Evolutionary conservation across 2,113 vertebrate genomes (phyloP).

Genomic region (Saimiri boliviensis): DNA sequence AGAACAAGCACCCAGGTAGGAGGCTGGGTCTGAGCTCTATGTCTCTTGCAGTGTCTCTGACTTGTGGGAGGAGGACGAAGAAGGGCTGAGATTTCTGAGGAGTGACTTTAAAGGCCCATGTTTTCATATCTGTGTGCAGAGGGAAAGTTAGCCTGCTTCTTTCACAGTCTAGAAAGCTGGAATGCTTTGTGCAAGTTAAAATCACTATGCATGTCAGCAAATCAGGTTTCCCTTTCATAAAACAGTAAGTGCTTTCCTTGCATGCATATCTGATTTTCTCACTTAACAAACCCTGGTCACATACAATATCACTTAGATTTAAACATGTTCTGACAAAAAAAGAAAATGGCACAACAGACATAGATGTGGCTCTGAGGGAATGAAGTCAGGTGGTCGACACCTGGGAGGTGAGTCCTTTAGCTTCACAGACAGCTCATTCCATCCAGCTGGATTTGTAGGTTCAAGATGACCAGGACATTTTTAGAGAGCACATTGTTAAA

Average conservation of each 20-base stretch:
- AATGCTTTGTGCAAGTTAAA: background rate
- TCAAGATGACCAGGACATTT: background rate
- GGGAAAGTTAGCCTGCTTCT: background rate
- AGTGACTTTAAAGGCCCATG: fast-evolving
- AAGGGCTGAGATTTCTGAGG: too few relatives aligned
- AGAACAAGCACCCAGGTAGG: background rate
- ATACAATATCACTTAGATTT: background rate
- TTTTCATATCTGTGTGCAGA: background rate
- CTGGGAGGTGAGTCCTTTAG: background rate
- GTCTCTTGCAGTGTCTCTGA: background rate
- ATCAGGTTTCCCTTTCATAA: background rate
- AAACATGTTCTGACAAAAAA: background rate
- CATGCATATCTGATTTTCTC: background rate
- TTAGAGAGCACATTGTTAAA: background rate
- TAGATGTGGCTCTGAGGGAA: background rate
- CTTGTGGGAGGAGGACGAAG: fast-evolving
- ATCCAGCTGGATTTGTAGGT: background rate
- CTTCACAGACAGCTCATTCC: background rate
- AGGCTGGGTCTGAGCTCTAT: background rate
- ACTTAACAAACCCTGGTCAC: background rate
- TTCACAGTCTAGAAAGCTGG: background rate
- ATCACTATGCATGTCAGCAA: background rate
- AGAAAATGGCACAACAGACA: background rate
- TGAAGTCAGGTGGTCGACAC: background rate
- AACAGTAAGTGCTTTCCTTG: background rate